These are phyloP conservation scores for Eptatretus burgeri DNA, from an alignment of 2,113 vertebrate species.

Conservation along the genomic window DNA sequence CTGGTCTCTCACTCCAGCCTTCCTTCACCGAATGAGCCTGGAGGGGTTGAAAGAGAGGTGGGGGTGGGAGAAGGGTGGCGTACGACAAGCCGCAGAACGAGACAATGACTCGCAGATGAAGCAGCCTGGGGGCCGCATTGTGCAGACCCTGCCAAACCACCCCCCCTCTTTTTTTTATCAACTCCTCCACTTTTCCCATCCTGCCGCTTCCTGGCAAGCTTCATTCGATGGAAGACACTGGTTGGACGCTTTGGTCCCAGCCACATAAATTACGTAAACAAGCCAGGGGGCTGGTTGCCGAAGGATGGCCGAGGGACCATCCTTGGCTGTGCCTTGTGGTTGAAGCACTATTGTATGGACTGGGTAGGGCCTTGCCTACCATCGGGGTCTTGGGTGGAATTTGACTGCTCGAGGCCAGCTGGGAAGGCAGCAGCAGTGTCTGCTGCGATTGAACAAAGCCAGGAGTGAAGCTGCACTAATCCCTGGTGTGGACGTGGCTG, in stretches of 20 bases:
- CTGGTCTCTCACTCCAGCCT: constrained; percentile 4
- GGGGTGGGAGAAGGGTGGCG: neutral
- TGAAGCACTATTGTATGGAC: too few species aligned
- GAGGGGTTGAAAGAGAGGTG: neutral
- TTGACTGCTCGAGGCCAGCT: neutral
- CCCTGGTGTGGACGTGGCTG: constrained; percentile 2
- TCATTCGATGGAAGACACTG: too few species aligned
- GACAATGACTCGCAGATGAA: constrained; percentile 5
- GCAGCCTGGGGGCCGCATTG: neutral
- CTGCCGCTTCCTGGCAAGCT: too few species aligned
- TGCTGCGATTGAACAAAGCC: constrained; percentile 4
- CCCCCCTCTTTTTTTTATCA: neutral
- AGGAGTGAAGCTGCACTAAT: constrained; percentile 1
- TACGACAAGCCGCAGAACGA: neutral
- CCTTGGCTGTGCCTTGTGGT: too few species aligned
- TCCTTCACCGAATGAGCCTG: neutral
- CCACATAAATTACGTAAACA: constrained; percentile 3
- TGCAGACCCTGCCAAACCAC: neutral
- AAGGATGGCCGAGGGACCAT: too few species aligned
- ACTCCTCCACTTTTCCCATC: too few species aligned
- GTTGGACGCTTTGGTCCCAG: neutral
- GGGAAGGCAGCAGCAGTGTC: neutral
- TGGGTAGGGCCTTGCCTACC: neutral
- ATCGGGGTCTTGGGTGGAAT: neutral
- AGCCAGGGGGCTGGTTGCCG: neutral